Base-by-base conservation (phyloP, 2,888 invertebrate genomes). In the Dendrolimus pini region DNA sequence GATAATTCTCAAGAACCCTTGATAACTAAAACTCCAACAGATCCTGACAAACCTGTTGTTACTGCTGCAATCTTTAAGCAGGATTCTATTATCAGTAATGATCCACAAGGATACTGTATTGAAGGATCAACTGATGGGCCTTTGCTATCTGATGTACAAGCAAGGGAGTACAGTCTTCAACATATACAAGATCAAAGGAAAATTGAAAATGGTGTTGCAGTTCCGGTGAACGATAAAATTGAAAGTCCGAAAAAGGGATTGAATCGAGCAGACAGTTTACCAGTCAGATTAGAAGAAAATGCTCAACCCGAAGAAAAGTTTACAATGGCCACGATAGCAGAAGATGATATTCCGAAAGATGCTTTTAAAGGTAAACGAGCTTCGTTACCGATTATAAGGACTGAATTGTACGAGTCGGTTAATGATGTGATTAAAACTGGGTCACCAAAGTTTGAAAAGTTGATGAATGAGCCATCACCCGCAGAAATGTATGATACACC, bases 51-150 rank as follows among this genome's bases (percentile, higher is more conserved):
- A 64, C 94, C 95, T 7, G 93, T 94, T 42, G 94, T 95, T 55
- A 94, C 94, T 53, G 94, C 94, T 0, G 95, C 94, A 0, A 91
- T 95, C 54, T 92, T 94, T 63, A 95, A 95, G 65, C 92, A 94
- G 72, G 92, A 93, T 72, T 87, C 92, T 1, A 88, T 92, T 7
- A 91, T 91, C 61, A 86, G 87, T 2, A 89, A 76, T 41, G 91
- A 91, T 41, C 80, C 74, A 0, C 88, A 89, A 7, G 89, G 83
- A 6, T 91, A 91, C 56, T 87, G 87, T 57, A 83, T 92, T 30
- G 91, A 92, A 73, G 90, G 92, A 0, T 90, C 91, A 0, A 88
- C 87, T 12, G 92, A 92, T 55, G 91, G 91, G 1, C 90, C 91
- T 0, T 66, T 92, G 58, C 67, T 91, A 12, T 92, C 92, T 7